These are phyloP conservation scores for Hypolimnas misippus DNA, from an alignment of 2,888 invertebrate genomes.

Conservation along the genomic window DNA sequence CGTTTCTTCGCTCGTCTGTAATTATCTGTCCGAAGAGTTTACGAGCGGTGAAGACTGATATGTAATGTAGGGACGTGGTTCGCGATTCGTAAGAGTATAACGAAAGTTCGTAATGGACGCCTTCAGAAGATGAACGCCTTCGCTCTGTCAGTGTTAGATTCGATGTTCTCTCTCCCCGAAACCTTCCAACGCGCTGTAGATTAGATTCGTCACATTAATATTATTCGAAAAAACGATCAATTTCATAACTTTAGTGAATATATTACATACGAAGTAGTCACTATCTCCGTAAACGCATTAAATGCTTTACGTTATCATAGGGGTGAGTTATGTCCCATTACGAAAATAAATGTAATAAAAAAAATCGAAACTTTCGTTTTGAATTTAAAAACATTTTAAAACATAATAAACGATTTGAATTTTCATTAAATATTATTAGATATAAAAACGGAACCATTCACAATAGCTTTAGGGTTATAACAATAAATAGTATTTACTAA, in stretches of 20 bases:
- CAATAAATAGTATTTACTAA: constrained; percentile 79
- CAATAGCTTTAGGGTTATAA: constrained; percentile 79
- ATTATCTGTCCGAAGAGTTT: constrained; percentile 73
- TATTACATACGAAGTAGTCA: constrained; percentile 73
- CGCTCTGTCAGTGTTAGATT: constrained; percentile 78
- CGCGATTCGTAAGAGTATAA: constrained; percentile 63
- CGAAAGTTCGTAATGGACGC: constrained; percentile 67
- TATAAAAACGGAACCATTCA: constrained; percentile 76
- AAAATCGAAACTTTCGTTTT: constrained; percentile 45
- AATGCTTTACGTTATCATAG: constrained; percentile 73
- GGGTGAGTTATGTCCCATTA: constrained; percentile 65
- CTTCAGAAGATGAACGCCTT: constrained; percentile 61
- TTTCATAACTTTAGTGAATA: constrained; percentile 72
- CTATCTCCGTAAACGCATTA: constrained; percentile 70
- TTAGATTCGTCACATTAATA: constrained; percentile 74
- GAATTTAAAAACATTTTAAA: constrained; percentile 44
- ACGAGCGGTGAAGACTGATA: constrained; percentile 83
- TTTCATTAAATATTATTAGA: constrained; percentile 64
- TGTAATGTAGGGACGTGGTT: constrained; percentile 75
- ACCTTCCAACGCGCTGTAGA: constrained; percentile 71
- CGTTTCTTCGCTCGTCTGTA: constrained; percentile 74
- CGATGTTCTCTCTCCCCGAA: constrained; percentile 74
- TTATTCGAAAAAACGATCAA: constrained; percentile 71
- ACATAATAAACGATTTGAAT: constrained; percentile 60
- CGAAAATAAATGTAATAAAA: constrained; percentile 40